These are phyloP conservation scores for Phortica variegata DNA, from an alignment of 1,140 invertebrate species.

Conservation along the genomic window DNA sequence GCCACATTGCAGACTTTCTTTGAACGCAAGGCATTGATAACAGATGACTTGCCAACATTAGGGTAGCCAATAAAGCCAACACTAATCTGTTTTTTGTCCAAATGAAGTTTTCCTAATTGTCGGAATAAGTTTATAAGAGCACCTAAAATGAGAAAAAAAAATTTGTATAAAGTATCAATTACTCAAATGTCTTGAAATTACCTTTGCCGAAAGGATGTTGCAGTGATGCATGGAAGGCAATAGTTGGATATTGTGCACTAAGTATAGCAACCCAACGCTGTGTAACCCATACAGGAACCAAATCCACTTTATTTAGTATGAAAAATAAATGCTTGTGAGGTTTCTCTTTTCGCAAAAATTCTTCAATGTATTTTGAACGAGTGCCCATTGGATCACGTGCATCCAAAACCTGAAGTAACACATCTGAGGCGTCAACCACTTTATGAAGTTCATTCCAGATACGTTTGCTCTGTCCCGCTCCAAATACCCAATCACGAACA, in stretches of 20 bases:
- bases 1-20: conserved; percentile 99
- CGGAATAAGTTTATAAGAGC: conserved; percentile 94
- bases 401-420: conserved; percentile 91
- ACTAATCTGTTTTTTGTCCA: conserved; percentile 97
- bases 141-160: conserved; percentile 49
- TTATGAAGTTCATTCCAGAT: conserved; percentile 99
- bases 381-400: conserved; percentile 95
- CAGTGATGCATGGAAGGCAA: conserved; percentile 97
- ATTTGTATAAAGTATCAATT: neutral
- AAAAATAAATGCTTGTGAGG: conserved; percentile 94
- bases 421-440: conserved; percentile 98
- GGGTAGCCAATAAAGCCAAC: conserved; percentile 99
- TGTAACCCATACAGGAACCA: conserved; percentile 97
- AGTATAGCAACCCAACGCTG: conserved; percentile 93
- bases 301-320: conserved; percentile 92
- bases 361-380: conserved; percentile 88
- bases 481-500: conserved; percentile 83
- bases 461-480: conserved; percentile 91
- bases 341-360: conserved; percentile 86
- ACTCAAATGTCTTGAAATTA: conserved; percentile 3
- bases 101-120: conserved; percentile 94
- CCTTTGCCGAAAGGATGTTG: conserved; percentile 98
- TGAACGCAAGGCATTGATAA: conserved; percentile 93
- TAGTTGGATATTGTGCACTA: conserved; percentile 92
- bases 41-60: conserved; percentile 97